These are phyloP conservation scores for Pterostichus madidus DNA, from an alignment of 2,888 invertebrate species.

Conservation along the genomic window DNA sequence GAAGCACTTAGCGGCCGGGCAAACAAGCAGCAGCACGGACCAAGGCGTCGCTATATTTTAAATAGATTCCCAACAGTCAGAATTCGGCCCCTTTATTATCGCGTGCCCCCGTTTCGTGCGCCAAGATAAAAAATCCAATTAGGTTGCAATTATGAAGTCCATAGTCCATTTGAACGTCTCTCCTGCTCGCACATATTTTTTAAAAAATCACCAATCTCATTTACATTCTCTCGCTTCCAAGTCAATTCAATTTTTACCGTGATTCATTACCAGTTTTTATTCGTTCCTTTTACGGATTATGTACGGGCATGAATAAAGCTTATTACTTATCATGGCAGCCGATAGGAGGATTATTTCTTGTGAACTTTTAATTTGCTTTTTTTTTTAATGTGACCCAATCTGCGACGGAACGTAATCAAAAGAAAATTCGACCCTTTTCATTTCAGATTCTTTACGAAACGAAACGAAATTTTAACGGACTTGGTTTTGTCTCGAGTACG, in stretches of 20 bases:
- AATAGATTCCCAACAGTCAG: conserved; percentile 47
- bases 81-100: conserved; percentile 24
- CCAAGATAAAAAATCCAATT: conserved; percentile 69
- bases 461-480: conserved; percentile 13
- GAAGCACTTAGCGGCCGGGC: conserved; percentile 70
- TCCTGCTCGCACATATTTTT: conserved; percentile 57
- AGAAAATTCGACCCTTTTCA: conserved; percentile 64
- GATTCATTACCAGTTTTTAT: conserved; percentile 67
- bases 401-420: conserved; percentile 62
- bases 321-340: conserved; percentile 67
- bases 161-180: conserved; percentile 67
- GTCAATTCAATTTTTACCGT: conserved; percentile 69
- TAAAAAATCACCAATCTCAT: conserved; percentile 69
- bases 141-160: conserved; percentile 69
- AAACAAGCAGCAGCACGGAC: conserved; percentile 68
- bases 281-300: conserved; percentile 65
- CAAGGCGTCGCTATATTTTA: conserved; percentile 60
- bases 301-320: conserved; percentile 66
- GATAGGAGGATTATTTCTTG: conserved; percentile 67
- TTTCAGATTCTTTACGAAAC: conserved; percentile 49
- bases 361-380: conserved; percentile 67
- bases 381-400: conserved; percentile 67
- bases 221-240: conserved; percentile 69
- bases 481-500: not conserved
- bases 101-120: conserved; percentile 24